Conservation (phyloP, 2,888 invertebrate genomes). For the Luperina testacea region DNA sequence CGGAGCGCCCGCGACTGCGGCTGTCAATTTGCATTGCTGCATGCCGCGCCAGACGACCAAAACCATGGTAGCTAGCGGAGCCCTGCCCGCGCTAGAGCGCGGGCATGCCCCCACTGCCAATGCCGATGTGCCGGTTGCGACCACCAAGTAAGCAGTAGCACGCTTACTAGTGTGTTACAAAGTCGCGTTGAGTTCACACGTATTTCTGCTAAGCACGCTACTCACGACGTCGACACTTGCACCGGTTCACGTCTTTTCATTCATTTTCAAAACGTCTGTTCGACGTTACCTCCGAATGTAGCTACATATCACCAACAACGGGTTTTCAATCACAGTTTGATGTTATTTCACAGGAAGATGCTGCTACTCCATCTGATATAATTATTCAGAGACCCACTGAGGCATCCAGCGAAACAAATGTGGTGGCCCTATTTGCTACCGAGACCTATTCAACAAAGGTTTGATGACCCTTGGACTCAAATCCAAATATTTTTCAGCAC, state of each 20-base stretch:
- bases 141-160: constrained; percentile 89
- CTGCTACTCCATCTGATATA: constrained; percentile 54
- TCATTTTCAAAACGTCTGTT: constrained; percentile 51
- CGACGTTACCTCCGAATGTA: constrained; percentile 49
- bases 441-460: constrained; percentile 56
- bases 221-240: constrained; percentile 68
- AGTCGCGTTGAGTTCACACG: constrained; percentile 67
- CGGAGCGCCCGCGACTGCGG: constrained; percentile 95
- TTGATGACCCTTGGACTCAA: constrained; percentile 52
- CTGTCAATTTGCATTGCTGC: constrained; percentile 97
- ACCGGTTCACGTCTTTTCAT: constrained; percentile 63
- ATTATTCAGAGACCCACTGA: constrained; percentile 53
- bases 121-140: constrained; percentile 88
- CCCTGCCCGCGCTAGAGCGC: constrained; percentile 86
- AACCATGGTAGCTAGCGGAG: constrained; percentile 90
- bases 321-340: constrained; percentile 58
- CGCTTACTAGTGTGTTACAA: constrained; percentile 82
- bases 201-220: constrained; percentile 72
- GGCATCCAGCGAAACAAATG: constrained; percentile 55
- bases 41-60: constrained; percentile 93
- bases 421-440: constrained; percentile 56
- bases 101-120: constrained; percentile 88
- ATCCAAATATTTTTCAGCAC: constrained; percentile 55
- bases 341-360: constrained; percentile 58
- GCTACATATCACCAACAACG: constrained; percentile 35